Evolutionary conservation across 2,797 vertebrate species (phyloP), one percentile per base, ranked within the genome.

Genomic region (Tapera naevia): DNA sequence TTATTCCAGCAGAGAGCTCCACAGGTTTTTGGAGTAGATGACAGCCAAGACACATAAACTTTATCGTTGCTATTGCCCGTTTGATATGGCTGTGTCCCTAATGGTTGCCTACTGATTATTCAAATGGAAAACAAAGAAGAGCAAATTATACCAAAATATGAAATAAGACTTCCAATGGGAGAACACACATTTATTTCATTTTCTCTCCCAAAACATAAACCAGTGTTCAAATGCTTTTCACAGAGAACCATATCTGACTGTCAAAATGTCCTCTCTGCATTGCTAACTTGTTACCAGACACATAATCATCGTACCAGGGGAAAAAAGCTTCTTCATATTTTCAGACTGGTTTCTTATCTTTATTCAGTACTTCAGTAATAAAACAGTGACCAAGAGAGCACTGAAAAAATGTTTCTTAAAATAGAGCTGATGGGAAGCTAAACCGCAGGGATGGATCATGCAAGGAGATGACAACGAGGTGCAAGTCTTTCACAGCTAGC

Each of bases 91-190:
- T 82, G 39, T 76, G 28, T 94, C 95, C 89, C 92, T 78, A 74
- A 91, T 79, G 96, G 64, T 73, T 84, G 74, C 62, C 70, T 87
- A 82, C 58, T 92, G 91, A 75, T 50, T 88, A 94, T 96, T 96
- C 88, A 95, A 69, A 95, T 8, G 30, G 89, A 95, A 97, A 96
- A 96, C 60, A 97, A 95, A 97, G 94, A 33, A 93, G 80, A n/a
- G 51, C 30, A 96, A 96, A 96, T 90, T 90, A 83, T 65, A 87
- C 37, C 83, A 72, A 95, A 87, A 94, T 90, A 94, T 89, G 41
- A 96, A 97, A 91, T 92, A 89, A 96, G n/a, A 48, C 51, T 96
- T 85, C 74, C 88, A 88, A 80, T 35, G 71, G 70, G 19, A 41
- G 96, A 86, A 46, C n/a, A 82, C 17, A 48, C 10, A 74, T 65